Percentiles rank a stretch among this genome's conserved stretches.
These are phyloP conservation scores for Hippopotamus amphibius DNA, from an alignment of 2,113 vertebrate species.

Conservation along the genomic window DNA sequence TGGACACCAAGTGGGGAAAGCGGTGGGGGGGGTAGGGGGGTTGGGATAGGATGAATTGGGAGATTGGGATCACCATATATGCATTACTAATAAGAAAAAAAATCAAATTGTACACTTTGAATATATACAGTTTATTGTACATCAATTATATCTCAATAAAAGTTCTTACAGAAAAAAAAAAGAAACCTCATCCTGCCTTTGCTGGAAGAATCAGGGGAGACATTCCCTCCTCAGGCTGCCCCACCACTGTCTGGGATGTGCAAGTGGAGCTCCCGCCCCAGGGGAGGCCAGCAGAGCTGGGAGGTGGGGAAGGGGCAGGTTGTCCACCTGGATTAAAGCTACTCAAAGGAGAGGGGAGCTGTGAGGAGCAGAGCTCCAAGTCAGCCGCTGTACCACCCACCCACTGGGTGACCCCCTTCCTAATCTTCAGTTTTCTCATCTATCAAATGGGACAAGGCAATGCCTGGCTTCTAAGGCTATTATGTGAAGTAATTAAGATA, in stretches of 20 bases:
- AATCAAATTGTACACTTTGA: no score
- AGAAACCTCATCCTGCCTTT: background rate
- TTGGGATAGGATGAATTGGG: no score
- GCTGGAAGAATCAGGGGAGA: background rate
- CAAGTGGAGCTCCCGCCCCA: background rate
- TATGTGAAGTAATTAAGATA: background rate
- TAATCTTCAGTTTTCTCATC: background rate
- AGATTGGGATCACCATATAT: no score
- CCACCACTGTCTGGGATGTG: background rate
- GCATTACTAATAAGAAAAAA: no score
- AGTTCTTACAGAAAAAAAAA: no score
- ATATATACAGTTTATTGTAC: no score
- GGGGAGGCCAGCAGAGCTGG: background rate
- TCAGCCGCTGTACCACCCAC: background rate
- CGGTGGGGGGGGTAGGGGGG: no score
- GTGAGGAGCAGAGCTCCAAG: background rate
- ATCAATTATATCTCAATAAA: no score
- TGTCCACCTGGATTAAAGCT: background rate
- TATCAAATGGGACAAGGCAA: background rate
- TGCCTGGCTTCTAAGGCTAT: background rate
- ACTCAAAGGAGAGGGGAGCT: background rate
- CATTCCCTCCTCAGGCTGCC: background rate
- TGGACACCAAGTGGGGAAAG: no score
- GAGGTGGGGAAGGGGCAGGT: fast-evolving
- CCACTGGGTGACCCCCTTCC: background rate